Percentiles rank a stretch among this genome's conserved stretches.
phyloP scores from a whole-genome alignment of 1,140 invertebrate genomes.

The Amphibalanus amphitrite region DNA sequence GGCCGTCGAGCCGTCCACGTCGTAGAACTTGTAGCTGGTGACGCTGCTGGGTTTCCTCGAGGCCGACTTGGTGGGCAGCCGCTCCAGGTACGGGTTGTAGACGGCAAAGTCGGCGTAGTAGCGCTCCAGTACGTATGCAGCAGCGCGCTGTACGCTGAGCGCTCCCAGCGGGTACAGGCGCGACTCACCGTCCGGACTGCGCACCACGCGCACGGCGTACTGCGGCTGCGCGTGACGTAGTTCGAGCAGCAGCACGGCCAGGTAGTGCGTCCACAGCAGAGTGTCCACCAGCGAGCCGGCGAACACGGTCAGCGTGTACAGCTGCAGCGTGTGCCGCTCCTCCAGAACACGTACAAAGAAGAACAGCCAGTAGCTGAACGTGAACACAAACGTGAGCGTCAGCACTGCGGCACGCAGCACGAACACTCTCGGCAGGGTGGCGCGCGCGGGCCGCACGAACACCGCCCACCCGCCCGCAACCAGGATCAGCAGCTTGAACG shows the following conservation, averaged over 20 bases:
- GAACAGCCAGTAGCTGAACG: constrained; percentile 93
- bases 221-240: constrained; percentile 72
- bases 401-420: constrained; percentile 73
- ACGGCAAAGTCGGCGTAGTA: constrained; percentile 94
- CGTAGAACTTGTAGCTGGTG: constrained; percentile 83
- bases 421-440: constrained; percentile 85
- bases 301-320: constrained; percentile 59
- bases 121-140: constrained; percentile 78
- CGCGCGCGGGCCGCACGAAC: constrained; percentile 30
- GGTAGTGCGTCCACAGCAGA: constrained; percentile 84
- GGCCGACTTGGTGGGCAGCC: constrained; percentile 59
- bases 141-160: constrained; percentile 84
- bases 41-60: constrained; percentile 12
- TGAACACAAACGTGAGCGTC: constrained; percentile 74
- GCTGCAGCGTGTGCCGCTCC: constrained; percentile 17
- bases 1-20: constrained; percentile 56
- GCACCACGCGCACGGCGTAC: constrained; percentile 75
- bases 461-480: constrained; percentile 79
- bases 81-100: constrained; percentile 90
- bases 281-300: constrained; percentile 80
- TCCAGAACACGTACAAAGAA: constrained; percentile 70
- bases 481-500: constrained; percentile 80
- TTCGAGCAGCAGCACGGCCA: constrained; percentile 80
- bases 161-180: constrained; percentile 64
- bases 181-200: constrained; percentile 77